Evolutionary conservation across 2,888 invertebrate genomes (phyloP).

Genomic region (Platycnemis pennipes): DNA sequence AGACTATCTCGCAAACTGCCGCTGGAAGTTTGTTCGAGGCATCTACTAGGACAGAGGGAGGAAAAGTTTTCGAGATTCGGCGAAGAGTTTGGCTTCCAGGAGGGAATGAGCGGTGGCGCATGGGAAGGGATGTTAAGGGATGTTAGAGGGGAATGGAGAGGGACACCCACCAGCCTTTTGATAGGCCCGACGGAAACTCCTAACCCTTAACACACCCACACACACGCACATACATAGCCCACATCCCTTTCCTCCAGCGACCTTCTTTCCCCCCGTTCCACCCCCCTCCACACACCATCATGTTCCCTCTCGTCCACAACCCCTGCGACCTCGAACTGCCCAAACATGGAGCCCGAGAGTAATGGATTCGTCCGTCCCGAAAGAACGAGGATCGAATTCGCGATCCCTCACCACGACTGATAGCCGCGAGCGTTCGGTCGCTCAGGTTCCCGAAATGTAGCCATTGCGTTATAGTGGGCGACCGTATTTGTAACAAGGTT

Average conservation of each 20-base stretch:
- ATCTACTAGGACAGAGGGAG: constrained; percentile 41
- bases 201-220: neutral
- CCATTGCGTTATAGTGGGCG: too few relatives aligned
- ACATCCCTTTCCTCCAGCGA: neutral
- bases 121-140: neutral
- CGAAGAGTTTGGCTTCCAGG: constrained; percentile 37
- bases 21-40: constrained; percentile 51
- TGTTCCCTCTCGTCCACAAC: neutral
- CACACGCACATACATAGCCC: too few relatives aligned
- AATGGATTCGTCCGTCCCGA: neutral
- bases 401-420: neutral
- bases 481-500: too few relatives aligned
- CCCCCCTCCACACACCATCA: neutral
- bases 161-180: neutral
- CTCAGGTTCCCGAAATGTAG: too few relatives aligned
- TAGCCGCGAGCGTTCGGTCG: too few relatives aligned
- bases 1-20: constrained; percentile 59
- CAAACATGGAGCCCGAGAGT: neutral
- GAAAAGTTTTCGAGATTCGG: constrained; percentile 57
- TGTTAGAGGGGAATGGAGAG: neutral
- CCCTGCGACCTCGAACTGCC: neutral
- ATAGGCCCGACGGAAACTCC: constrained; percentile 37
- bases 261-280: neutral
- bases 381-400: neutral
- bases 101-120: neutral